Evolutionary conservation across 2,797 vertebrate genomes (phyloP), one percentile per base, ranked within the genome.

Genomic region (Lepus oiostolus): DNA sequence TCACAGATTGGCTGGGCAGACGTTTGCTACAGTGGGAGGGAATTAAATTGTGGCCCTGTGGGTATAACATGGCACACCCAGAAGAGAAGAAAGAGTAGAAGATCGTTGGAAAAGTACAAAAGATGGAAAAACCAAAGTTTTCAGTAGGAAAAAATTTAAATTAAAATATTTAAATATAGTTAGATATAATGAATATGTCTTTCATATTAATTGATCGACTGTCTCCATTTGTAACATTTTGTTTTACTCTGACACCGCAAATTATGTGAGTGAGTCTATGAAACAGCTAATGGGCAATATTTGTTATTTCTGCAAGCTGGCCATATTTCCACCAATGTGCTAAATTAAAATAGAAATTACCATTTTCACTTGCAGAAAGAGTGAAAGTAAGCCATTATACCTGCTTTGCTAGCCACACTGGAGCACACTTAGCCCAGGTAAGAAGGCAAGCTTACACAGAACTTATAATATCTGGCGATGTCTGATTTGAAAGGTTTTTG

Each of bases 261-360:
- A 87, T 83, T 67, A 85, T 96, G 82, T 84, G 63, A 94, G 86
- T 96, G 30, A 47, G 63, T 35, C 81, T 93, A 92, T 94, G 95
- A 96, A 97, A 95, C 60, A 82, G 62, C 75, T 96, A 85, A 96
- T 92, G 82, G 28, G 77, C 58, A 54, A 11, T 26, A 58, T 88
- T 96, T 96, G 93, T 96, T 89, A 96, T 32, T 93, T 68, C 65
- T 86, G 81, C 75, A 75, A 83, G 94, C 85, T 88, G 96, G 82
- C 68, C 85, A 88, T 71, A 92, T 65, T 96, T 89, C 38, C 70
- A n/a, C 47, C 35, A 72, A 30, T 38, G 32, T 85, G 91, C 87
- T 95, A 97, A 93, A 86, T 96, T 87, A 79, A 89, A 95, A 65
- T 58, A 95, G 7, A 97, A 97, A 88, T 68, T 3, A 82, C 6